Evolutionary conservation across 2,888 invertebrate species (phyloP).

Genomic region (Chrysotoxum bicinctum): DNA sequence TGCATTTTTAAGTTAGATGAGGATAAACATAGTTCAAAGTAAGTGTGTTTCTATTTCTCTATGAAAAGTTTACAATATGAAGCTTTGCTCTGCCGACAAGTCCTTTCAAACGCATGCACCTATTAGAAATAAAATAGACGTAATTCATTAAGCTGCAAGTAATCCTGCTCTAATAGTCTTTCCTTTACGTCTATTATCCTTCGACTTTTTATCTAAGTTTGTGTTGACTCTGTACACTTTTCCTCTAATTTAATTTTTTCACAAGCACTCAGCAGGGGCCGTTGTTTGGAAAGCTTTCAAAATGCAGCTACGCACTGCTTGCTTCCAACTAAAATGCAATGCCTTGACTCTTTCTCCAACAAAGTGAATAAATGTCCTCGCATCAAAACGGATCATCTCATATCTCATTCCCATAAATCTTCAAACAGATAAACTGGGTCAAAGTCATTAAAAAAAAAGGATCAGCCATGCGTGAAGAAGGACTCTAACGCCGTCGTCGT

Average conservation of each 20-base stretch:
- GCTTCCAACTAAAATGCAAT: neutral
- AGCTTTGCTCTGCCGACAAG: neutral
- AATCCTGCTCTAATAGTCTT: neutral
- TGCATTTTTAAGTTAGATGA: no score
- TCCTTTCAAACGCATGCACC: neutral
- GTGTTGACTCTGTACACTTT: neutral
- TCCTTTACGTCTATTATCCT: neutral
- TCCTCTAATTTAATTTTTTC: neutral
- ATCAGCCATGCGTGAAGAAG: neutral
- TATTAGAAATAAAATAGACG: neutral
- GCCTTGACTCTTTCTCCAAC: neutral
- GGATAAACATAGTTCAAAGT: no score
- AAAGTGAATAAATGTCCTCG: constrained; percentile 7
- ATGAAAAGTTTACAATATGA: no score
- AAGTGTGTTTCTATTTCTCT: no score
- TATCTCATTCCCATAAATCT: neutral
- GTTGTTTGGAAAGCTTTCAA: constrained; percentile 11
- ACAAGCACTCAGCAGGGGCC: neutral
- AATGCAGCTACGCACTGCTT: neutral
- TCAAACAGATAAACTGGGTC: neutral
- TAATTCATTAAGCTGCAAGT: neutral
- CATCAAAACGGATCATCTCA: neutral
- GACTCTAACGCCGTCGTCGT: neutral
- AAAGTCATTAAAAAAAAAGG: constrained; percentile 8
- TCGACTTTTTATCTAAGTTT: neutral